phyloP scores from a whole-genome alignment of 2,888 invertebrate genomes.

The Heliothis peltigera region DNA sequence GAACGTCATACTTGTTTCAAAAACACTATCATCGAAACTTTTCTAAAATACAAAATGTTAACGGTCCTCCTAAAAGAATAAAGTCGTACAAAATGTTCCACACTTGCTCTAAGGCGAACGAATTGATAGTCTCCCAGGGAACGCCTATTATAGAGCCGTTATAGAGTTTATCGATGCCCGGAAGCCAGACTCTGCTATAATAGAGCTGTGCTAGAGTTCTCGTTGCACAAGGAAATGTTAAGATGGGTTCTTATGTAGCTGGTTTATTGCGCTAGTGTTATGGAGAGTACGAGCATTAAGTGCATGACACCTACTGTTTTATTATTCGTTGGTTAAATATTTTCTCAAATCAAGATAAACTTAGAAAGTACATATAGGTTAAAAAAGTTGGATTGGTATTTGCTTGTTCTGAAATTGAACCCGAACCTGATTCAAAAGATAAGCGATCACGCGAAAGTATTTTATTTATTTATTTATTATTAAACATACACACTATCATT shows the following conservation, averaged over 20 bases:
- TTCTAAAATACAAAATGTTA: neutral
- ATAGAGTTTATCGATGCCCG: slow-evolving; percentile 61
- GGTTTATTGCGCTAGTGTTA: neutral
- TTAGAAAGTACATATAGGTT: too few species aligned
- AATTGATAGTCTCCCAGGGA: slow-evolving; percentile 64
- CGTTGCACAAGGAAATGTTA: slow-evolving; percentile 24
- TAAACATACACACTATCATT: too few species aligned
- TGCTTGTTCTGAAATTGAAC: too few species aligned
- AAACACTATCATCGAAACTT: neutral
- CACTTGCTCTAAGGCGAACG: slow-evolving; percentile 28
- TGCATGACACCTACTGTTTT: too few species aligned
- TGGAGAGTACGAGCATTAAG: neutral
- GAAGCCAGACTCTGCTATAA: slow-evolving; percentile 46
- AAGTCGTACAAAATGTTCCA: slow-evolving; percentile 33
- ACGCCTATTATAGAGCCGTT: slow-evolving; percentile 63
- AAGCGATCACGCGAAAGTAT: too few species aligned
- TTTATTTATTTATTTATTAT: too few species aligned
- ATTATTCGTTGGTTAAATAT: too few species aligned
- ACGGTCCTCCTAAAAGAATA: slow-evolving; percentile 15
- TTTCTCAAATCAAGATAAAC: too few species aligned
- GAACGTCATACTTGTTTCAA: too few species aligned
- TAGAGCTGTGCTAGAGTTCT: slow-evolving; percentile 32
- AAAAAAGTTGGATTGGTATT: too few species aligned
- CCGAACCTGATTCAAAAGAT: too few species aligned
- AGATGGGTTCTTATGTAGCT: slow-evolving; percentile 4